A percentile compares a stretch with the other conserved stretches of the same genome.
phyloP scores from a whole-genome alignment of 1,140 invertebrate species.

The Anastatus disparis region DNA sequence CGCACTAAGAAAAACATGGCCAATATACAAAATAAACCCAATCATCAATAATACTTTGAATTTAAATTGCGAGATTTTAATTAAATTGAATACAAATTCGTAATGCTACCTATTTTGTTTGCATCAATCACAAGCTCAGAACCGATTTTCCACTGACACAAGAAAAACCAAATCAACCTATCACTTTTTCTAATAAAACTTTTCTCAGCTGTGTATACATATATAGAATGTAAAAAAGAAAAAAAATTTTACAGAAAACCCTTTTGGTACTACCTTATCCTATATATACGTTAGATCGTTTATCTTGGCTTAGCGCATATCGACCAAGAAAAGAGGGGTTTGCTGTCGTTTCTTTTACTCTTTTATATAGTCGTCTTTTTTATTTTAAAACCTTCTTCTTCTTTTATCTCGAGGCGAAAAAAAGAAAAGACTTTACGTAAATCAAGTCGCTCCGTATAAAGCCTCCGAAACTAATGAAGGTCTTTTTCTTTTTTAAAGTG shows the following conservation, averaged over 20 bases:
- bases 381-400: constrained; percentile 1
- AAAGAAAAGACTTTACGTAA: constrained; percentile 24
- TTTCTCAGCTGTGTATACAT: too few species aligned
- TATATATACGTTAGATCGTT: constrained; percentile 21
- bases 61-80: too few species aligned
- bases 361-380: not conserved
- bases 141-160: too few species aligned
- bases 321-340: not conserved
- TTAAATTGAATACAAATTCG: too few species aligned
- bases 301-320: constrained; percentile 24
- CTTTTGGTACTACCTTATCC: not conserved
- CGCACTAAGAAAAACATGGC: not conserved
- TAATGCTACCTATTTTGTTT: too few species aligned
- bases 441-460: constrained; percentile 32
- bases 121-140: too few species aligned
- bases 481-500: constrained; percentile 12
- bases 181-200: too few species aligned
- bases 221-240: too few species aligned
- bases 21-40: not conserved
- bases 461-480: constrained; percentile 29
- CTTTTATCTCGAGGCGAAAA: not conserved
- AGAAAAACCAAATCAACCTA: too few species aligned
- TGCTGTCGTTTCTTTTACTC: not conserved
- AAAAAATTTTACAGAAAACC: not conserved
- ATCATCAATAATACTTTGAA: too few species aligned